Conservation (phyloP, 2,113 vertebrate species). For the Coryphaenoides rupestris region DNA sequence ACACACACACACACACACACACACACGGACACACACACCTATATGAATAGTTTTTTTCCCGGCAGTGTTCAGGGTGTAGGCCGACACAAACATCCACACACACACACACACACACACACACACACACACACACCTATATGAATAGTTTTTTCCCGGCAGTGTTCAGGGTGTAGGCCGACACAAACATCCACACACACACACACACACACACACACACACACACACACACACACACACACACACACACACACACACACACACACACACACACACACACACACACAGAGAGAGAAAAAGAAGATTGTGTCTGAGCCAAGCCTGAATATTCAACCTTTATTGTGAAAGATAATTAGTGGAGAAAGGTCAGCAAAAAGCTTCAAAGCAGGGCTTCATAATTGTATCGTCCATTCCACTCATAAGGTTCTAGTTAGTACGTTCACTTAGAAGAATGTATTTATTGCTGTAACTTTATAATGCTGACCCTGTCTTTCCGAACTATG, state of each 20-base stretch:
- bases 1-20: conserved; percentile 5
- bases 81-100: neutral
- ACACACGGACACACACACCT: conserved; percentile 7
- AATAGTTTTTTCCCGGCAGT: too few species aligned
- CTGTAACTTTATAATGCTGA: too few species aligned
- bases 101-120: conserved; percentile 25
- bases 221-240: conserved; percentile 7
- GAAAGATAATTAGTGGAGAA: conserved; percentile 66
- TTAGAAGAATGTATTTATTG: too few species aligned
- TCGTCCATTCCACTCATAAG: neutral
- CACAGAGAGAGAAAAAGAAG: conserved; percentile 27
- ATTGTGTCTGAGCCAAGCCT: conserved; percentile 44
- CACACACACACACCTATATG: conserved; percentile 8
- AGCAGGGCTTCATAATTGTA: conserved; percentile 18
- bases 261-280: conserved; percentile 6
- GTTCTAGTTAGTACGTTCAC: too few species aligned
- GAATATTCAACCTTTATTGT: conserved; percentile 58
- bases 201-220: conserved; percentile 28
- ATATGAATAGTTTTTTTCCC: neutral
- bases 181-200: neutral
- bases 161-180: too few species aligned
- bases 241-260: conserved; percentile 11
- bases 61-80: too few species aligned
- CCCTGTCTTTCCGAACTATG: too few species aligned
- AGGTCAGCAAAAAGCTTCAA: conserved; percentile 62